Conservation (phyloP, 2,888 invertebrate genomes). For the Capitulum mitella region DNA sequence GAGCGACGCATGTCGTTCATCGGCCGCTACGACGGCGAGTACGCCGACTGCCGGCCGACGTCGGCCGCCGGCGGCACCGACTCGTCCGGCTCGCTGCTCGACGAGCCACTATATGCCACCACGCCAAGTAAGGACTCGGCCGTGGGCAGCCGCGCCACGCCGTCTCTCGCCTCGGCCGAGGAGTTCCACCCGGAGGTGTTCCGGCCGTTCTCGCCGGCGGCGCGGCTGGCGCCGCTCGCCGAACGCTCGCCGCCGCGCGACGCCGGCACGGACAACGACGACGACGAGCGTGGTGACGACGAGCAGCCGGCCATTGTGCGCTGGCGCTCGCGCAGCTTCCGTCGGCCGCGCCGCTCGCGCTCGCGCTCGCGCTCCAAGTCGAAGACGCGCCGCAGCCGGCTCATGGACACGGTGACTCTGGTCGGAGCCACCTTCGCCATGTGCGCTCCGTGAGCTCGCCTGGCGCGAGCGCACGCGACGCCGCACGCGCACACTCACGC, state of each 20-base stretch:
- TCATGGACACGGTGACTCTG: background rate
- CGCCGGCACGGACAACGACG: background rate
- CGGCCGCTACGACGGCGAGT: slow-evolving; percentile 9
- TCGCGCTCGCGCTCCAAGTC: slow-evolving; percentile 17
- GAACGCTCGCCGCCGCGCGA: background rate
- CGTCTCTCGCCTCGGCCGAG: slow-evolving; percentile 14
- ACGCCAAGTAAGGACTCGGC: slow-evolving; percentile 23
- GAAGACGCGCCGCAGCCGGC: background rate
- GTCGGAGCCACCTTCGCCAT: slow-evolving; percentile 13
- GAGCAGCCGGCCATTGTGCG: background rate
- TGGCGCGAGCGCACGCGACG: background rate
- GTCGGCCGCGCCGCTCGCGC: background rate
- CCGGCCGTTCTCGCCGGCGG: slow-evolving; percentile 3
- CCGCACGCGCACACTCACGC: background rate
- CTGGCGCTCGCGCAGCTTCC: slow-evolving; percentile 20
- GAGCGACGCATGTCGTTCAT: slow-evolving; percentile 11
- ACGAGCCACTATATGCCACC: slow-evolving; percentile 6
- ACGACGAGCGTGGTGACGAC: background rate
- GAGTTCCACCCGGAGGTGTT: slow-evolving; percentile 17
- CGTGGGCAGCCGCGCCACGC: slow-evolving; percentile 15
- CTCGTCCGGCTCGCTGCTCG: background rate
- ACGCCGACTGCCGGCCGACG: background rate
- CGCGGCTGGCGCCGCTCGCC: slow-evolving; percentile 14
- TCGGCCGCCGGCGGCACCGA: background rate
- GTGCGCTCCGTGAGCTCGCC: slow-evolving; percentile 23